Evolutionary conservation across 2,113 vertebrate genomes (phyloP).

Genomic region (Hippocampus comes): DNA sequence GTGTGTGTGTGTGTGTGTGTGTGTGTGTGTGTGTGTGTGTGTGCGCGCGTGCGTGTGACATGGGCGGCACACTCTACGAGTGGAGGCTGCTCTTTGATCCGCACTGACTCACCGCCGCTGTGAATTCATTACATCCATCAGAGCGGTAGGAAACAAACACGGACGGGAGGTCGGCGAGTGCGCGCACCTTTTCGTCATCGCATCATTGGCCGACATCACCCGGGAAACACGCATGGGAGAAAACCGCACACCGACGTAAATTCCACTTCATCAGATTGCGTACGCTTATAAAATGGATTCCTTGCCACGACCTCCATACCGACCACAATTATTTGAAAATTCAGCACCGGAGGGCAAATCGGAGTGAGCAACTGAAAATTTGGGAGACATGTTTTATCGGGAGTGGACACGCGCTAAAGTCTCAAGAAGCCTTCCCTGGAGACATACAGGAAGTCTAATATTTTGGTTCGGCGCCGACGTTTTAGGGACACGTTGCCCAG

Average conservation of each 20-base stretch:
- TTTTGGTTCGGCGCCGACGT: no score
- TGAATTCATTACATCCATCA: constrained; percentile 47
- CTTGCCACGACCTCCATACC: neutral
- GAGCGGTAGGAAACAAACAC: constrained; percentile 25
- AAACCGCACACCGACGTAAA: no score
- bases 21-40: no score
- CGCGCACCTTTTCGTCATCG: neutral
- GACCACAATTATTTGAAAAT: neutral
- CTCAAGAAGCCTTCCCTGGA: no score
- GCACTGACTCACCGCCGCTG: constrained; percentile 17
- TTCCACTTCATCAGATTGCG: no score
- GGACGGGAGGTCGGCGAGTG: constrained; percentile 17
- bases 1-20: no score
- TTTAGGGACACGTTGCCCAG: no score
- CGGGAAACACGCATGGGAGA: neutral
- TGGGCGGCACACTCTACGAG: neutral
- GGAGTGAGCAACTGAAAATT: neutral
- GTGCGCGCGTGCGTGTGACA: neutral
- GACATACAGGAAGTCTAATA: no score
- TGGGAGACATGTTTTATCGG: neutral
- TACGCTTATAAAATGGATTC: neutral
- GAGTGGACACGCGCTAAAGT: neutral
- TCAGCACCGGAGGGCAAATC: neutral
- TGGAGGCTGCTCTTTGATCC: constrained; percentile 39
- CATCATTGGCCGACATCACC: constrained; percentile 5